phyloP scores from a whole-genome alignment of 2,113 vertebrate species.

The Fulmarus glacialis region DNA sequence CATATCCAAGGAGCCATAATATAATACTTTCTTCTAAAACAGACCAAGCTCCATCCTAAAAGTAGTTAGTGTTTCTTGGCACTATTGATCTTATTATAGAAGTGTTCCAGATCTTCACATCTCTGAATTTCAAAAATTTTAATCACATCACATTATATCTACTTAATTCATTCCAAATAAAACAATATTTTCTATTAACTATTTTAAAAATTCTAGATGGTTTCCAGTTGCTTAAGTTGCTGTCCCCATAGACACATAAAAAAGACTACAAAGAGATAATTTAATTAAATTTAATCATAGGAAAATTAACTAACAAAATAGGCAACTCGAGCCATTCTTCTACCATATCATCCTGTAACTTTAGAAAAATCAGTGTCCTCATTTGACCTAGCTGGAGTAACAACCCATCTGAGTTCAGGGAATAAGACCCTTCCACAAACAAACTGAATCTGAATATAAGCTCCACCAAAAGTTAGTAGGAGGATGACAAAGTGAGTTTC shows the following conservation, averaged over 20 bases:
- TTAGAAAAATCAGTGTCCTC: not conserved
- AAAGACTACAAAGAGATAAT: not conserved
- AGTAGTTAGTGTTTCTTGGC: not conserved
- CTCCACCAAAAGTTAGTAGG: not conserved
- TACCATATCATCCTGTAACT: not conserved
- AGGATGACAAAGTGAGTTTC: not conserved
- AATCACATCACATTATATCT: not conserved
- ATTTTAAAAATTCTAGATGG: not conserved
- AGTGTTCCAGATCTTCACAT: not conserved
- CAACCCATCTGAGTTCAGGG: not conserved
- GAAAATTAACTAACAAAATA: not conserved
- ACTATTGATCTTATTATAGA: not conserved
- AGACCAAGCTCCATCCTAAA: not conserved
- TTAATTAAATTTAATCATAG: not conserved
- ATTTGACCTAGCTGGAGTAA: not conserved
- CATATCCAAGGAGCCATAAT: not conserved
- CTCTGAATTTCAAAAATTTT: not conserved
- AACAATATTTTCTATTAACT: not conserved
- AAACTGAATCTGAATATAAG: not conserved
- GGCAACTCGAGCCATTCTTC: not conserved
- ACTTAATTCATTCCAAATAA: not conserved
- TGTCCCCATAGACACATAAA: not conserved
- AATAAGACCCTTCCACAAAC: not conserved
- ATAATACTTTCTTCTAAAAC: not conserved
- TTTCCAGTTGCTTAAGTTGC: not conserved